These are phyloP conservation scores for Nothoprocta perdicaria DNA, from an alignment of 2,113 vertebrate genomes.

Conservation along the genomic window DNA sequence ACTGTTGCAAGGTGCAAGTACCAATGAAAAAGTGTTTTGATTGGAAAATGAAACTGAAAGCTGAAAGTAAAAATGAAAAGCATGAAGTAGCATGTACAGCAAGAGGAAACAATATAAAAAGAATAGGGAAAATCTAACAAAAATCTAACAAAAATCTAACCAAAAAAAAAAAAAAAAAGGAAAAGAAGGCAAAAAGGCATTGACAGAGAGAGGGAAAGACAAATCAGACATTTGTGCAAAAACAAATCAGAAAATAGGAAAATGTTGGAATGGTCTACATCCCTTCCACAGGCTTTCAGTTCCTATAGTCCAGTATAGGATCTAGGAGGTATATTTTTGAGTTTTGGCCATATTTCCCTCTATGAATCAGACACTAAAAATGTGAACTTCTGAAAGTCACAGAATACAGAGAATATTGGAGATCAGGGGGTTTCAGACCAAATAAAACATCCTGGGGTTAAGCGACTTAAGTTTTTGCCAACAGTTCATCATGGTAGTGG, in stretches of 20 bases:
- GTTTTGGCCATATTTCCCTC: not conserved
- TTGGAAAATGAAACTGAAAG: conserved; percentile 19
- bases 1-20: conserved; percentile 10
- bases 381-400: not conserved
- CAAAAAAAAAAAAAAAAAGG: not conserved
- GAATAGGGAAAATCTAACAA: not conserved
- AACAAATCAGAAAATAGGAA: not conserved
- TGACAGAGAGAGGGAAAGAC: not conserved
- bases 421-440: fast-evolving
- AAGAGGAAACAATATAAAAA: not conserved
- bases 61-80: conserved; percentile 3
- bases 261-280: not conserved
- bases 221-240: too few relatives aligned
- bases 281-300: not conserved
- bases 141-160: not conserved
- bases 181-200: not conserved
- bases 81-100: not conserved
- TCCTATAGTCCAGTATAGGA: not conserved
- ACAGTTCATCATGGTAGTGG: not conserved
- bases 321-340: not conserved
- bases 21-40: not conserved
- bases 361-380: not conserved
- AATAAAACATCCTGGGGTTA: not conserved
- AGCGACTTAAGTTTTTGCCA: too few relatives aligned
- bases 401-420: not conserved